Evolutionary conservation across 2,113 vertebrate genomes (phyloP), one percentile per base, ranked within the genome.

Genomic region (Cyprinus carpio): DNA sequence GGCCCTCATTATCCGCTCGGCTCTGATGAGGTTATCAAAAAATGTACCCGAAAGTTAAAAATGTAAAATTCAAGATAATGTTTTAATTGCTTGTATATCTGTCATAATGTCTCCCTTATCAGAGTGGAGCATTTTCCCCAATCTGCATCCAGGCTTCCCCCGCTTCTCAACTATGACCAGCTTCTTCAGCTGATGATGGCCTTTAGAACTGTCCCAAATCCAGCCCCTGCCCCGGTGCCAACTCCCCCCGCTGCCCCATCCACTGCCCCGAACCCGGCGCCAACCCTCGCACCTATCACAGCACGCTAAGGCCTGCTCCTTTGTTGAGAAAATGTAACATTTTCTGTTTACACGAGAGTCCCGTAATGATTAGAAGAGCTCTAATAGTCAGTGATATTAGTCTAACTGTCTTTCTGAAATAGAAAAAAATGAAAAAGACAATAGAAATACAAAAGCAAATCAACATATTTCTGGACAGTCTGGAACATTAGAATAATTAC

Each of bases 21-120:
- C 46, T 89, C 87, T 6, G 37, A 85, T 5, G 88, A 89, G 88
- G 90, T 90, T 62, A 84, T 40, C 6, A 25, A 37, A 72, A 3
- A 6, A 3, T 18, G 0, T 34, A n/a, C 25, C 3, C 23, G 6
- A 25, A 62, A 4, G n/a, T 2, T 62, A 13, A 27, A 58, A 65
- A 72, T 23, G 3, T 4, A 20, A 25, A 6, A 40, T 16, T 23
- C 3, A 82, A 43, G 12, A 23, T 29, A 12, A 12, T 16, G 23
- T 82, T 13, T 40, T 46, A 4, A 1, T 58, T 46, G n/a, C 18
- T n/a, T n/a, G 23, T 4, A 9, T 29, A 23, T 43, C 6, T 76
- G 5, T 49, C 18, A 23, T 58, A 3, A 25, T 43, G 40, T 80
- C 13, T 69, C n/a, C n/a, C 13, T 74, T 6, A 3, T 10, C 46